Evolutionary conservation across 2,888 invertebrate species (phyloP).

Genomic region (Lasioglossum lativentre): DNA sequence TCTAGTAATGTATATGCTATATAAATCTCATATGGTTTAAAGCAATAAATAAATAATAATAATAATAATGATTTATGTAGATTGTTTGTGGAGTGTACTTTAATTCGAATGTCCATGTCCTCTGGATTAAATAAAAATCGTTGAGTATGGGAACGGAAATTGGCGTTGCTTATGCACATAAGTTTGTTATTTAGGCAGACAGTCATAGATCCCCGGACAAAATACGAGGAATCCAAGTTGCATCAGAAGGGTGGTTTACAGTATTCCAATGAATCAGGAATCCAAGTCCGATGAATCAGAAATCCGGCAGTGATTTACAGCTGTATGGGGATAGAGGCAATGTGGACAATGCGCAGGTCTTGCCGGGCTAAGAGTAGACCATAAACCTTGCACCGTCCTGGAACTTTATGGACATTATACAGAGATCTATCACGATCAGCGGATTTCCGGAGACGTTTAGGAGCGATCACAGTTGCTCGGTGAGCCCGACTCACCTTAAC

Average conservation of each 20-base stretch:
- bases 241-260: conserved; percentile 39
- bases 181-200: not conserved
- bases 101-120: too few relatives aligned
- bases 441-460: conserved; percentile 73
- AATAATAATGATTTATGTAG: too few relatives aligned
- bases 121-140: too few relatives aligned
- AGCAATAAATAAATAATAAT: too few relatives aligned
- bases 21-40: too few relatives aligned
- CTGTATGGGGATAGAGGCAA: conserved; percentile 71
- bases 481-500: conserved; percentile 19
- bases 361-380: conserved; percentile 58
- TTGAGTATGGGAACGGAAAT: not conserved
- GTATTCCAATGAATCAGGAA: conserved; percentile 53
- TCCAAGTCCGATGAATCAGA: conserved; percentile 69
- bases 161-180: not conserved
- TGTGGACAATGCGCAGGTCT: conserved; percentile 71
- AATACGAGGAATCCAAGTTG: conserved; percentile 19
- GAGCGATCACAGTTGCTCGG: conserved; percentile 47
- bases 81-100: too few relatives aligned
- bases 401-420: conserved; percentile 79
- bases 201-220: not conserved
- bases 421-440: conserved; percentile 79
- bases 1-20: too few relatives aligned
- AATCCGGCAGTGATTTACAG: conserved; percentile 77
- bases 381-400: conserved; percentile 72